Evolutionary conservation across 2,113 vertebrate genomes (phyloP), one percentile per base, ranked within the genome.

Genomic region (Pelecanus crispus): DNA sequence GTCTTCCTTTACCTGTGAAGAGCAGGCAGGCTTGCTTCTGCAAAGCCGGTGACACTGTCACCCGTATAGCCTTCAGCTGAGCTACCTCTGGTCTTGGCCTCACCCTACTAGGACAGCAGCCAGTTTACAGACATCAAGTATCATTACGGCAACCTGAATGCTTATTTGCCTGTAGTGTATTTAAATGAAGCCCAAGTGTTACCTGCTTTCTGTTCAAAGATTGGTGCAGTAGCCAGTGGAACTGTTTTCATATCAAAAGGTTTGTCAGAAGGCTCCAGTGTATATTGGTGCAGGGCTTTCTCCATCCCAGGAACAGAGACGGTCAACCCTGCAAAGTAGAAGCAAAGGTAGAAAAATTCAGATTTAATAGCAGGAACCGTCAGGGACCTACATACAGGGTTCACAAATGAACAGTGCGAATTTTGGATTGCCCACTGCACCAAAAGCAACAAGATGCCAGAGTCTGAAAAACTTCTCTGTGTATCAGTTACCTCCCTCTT

Each of bases 281-380:
- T 99, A 71, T 99, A 99, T 88, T 99, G 99, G 93, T 99, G 99
- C 53, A 99, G 98, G 28, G 99, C 99, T 88, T 99, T 99, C 96
- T 99, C 99, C 98, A 99, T 98, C 10, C 99, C 99, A 42, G 99
- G 99, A 55, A 99, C 89, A 25, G 99, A 99, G 17, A 99, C 99
- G 0, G 99, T 98, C 94, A 99, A 73, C 92, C 99, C 99, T 99
- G 95, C 59, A 52, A 66, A 55, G 90, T 1, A 73, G 59, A 28
- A 86, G 4, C 32, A 84, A 2, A 73, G 17, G 72, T 72, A 90
- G 44, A 36, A 70, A 29, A 71, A 7, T 0, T 25, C 10, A 4
- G 7, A 29, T 72, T 38, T 7, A 28, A 31, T 3, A 67, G 70
- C 25, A 42, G 62, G 42, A 65, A 22, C 0, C 11, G 25, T 25